Evolutionary conservation across 2,797 vertebrate genomes (phyloP).

Genomic region (Pithecia hirsuta): DNA sequence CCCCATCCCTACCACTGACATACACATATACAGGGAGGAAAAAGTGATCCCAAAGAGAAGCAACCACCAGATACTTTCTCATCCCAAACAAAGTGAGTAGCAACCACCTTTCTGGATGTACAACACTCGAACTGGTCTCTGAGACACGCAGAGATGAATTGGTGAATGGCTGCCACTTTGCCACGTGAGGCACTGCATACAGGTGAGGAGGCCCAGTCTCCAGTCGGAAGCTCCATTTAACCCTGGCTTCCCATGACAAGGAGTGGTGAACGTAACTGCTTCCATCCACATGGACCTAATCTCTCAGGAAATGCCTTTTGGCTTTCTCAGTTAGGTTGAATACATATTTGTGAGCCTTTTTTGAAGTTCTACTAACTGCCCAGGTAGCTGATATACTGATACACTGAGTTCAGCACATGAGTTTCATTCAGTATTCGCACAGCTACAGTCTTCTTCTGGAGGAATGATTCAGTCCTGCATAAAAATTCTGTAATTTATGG

Average conservation of each 20-base stretch:
- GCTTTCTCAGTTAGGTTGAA: not conserved
- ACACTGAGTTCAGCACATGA: not conserved
- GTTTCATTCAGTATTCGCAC: not conserved
- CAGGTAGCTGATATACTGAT: too few species aligned
- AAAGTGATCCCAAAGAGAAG: not conserved
- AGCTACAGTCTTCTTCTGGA: not conserved
- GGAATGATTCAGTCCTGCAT: not conserved
- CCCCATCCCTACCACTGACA: not conserved
- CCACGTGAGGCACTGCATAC: accelerated
- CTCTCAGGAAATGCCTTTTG: not conserved
- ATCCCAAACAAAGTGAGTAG: not conserved
- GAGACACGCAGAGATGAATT: not conserved
- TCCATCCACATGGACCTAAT: not conserved
- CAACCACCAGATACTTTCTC: not conserved
- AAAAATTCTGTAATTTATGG: not conserved
- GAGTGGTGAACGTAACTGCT: not conserved
- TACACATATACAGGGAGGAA: not conserved
- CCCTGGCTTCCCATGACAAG: not conserved
- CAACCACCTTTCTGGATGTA: not conserved
- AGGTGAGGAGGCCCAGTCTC: not conserved
- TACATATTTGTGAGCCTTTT: not conserved
- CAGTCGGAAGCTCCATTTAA: not conserved
- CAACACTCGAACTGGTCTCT: not conserved
- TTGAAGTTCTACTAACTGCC: not conserved
- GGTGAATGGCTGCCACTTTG: not conserved